Evolutionary conservation across 1,140 invertebrate species (phyloP), one percentile per base, ranked within the genome.

Genomic region (Brachionus asplanchnoidis): DNA sequence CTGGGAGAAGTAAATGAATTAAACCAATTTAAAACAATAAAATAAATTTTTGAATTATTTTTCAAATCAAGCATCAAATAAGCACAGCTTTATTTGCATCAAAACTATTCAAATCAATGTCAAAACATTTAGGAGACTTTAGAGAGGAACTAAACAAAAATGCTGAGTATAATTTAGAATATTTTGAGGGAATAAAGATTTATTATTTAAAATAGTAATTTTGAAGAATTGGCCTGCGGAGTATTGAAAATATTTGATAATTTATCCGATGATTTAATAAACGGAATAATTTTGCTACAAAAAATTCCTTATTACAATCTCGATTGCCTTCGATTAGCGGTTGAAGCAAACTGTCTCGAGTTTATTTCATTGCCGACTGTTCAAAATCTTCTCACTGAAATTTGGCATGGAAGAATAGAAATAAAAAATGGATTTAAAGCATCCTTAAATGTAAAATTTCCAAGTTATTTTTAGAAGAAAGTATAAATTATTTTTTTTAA

Each of bases 31-130:
- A 4, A 44, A 42, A 40, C 0, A 20, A 36, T 7, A 36, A 2
- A 36, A 36, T 36, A 6, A 6, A 6, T 36, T 36, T 36, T 36
- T 36, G 6, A 14, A 26, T 42, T 42, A 17, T 46, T 75, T 75
- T 23, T 23, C 7, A 6, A 36, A 36, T 36, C 1, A 36, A 86
- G 66, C 77, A 53, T 75, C 40, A 85, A 86, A 20, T 84, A 89
- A 88, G 87, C 36, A 84, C 86, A 7, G 87, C 88, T 11, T 83
- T 89, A 53, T 85, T 89, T 11, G 89, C 87, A 8, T 86, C 86
- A 80, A 68, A 86, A 6, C 53, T 89, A 11, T 66, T 89, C 44
- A 88, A 88, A 78, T 85, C 84, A 5, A 65, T 89, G 70, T 82
- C 88, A 23, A 32, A 83, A 5, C 53, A 87, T 65, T 87, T 88